phyloP scores from a whole-genome alignment of 92 coral and sea anemone species.

The Nematostella vectensis region DNA sequence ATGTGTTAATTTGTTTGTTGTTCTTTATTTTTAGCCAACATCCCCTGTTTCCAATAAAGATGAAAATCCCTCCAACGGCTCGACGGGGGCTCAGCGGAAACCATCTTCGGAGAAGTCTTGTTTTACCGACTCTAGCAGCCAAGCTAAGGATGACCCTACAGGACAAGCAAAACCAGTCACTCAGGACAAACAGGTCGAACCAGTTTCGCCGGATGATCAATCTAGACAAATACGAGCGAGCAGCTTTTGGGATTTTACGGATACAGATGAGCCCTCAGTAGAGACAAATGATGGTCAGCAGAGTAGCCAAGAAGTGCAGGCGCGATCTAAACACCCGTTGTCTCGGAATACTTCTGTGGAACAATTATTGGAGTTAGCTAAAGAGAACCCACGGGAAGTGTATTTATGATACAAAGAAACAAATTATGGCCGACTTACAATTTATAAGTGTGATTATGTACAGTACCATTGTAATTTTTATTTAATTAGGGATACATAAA shows the following conservation, averaged over 20 bases:
- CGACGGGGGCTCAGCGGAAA: not conserved
- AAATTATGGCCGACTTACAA: too few relatives aligned
- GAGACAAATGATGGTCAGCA: not conserved
- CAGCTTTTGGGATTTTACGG: slow-evolving; percentile 7
- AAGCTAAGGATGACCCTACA: not conserved
- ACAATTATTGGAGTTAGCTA: not conserved
- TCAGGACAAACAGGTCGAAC: not conserved
- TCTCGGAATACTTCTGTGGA: not conserved
- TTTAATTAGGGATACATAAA: too few relatives aligned
- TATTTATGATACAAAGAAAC: too few relatives aligned
- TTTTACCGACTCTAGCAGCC: not conserved
- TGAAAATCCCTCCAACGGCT: not conserved
- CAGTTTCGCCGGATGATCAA: not conserved
- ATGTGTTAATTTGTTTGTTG: too few relatives aligned
- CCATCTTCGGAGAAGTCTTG: not conserved
- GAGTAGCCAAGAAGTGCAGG: not conserved
- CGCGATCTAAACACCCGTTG: not conserved
- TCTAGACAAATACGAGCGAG: not conserved
- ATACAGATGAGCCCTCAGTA: not conserved
- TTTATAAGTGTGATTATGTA: too few relatives aligned
- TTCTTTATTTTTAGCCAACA: too few relatives aligned
- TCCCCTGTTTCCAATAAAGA: too few relatives aligned
- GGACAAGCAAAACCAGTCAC: not conserved
- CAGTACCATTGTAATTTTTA: too few relatives aligned
- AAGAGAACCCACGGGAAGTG: not conserved